Conservation (phyloP, 1,140 invertebrate species). For the Drosophila melanica region DNA sequence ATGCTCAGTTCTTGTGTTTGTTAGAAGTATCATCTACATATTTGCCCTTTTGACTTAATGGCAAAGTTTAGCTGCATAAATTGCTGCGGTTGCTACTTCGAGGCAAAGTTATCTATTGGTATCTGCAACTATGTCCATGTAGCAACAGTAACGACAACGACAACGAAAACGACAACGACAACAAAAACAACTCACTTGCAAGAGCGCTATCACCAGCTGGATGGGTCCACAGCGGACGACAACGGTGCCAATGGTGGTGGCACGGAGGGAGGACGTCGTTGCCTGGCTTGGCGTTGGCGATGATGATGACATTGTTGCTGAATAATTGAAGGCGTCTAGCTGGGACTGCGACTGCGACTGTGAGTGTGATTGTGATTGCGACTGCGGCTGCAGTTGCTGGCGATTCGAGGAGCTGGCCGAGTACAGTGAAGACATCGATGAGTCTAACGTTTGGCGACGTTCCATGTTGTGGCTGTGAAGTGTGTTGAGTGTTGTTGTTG, state of each 20-base stretch:
- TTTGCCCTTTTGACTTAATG: slow-evolving; percentile 12
- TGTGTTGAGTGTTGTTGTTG: slow-evolving; percentile 49
- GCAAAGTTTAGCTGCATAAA: slow-evolving; percentile 30
- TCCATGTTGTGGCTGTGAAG: slow-evolving; percentile 56
- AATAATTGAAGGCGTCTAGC: slow-evolving; percentile 81
- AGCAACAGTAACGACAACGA: neutral
- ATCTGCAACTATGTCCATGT: slow-evolving; percentile 30
- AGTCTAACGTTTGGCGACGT: slow-evolving; percentile 79
- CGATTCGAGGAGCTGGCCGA: slow-evolving; percentile 73
- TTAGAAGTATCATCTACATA: slow-evolving; percentile 11
- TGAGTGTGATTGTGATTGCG: slow-evolving; percentile 45
- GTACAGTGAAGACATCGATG: slow-evolving; percentile 83
- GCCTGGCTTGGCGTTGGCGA: slow-evolving; percentile 77
- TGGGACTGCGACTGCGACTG: slow-evolving; percentile 54
- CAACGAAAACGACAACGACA: neutral
- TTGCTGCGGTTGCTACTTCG: slow-evolving; percentile 14
- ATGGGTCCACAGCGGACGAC: slow-evolving; percentile 94
- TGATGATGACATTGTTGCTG: slow-evolving; percentile 82
- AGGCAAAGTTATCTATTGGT: slow-evolving; percentile 38
- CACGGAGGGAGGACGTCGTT: slow-evolving; percentile 60
- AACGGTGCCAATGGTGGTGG: slow-evolving; percentile 96
- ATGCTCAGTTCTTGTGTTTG: neutral
- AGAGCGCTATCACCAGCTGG: slow-evolving; percentile 93
- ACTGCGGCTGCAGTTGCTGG: slow-evolving; percentile 40
- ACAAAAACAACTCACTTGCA: slow-evolving; percentile 89